These are phyloP conservation scores for Diplazon laetatorius DNA, from an alignment of 2,888 invertebrate species.

Conservation along the genomic window DNA sequence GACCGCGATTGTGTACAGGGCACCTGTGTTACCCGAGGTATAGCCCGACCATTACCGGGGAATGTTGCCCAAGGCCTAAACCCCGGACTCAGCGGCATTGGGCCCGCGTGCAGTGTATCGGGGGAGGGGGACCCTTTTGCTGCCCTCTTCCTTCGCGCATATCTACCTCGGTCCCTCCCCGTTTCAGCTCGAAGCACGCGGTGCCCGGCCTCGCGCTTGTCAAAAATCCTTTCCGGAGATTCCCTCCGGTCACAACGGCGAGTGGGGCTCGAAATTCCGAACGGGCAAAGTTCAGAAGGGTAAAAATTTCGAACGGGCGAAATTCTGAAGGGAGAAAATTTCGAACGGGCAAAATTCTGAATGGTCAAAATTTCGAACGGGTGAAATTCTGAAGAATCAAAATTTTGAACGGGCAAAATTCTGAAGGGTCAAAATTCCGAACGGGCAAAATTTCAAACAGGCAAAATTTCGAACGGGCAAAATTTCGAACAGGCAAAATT, in stretches of 20 bases:
- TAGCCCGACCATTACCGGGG: slow-evolving; percentile 80
- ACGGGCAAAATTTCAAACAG: too few relatives aligned
- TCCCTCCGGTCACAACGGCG: slow-evolving; percentile 64
- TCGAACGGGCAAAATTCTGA: too few relatives aligned
- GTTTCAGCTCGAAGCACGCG: slow-evolving; percentile 49
- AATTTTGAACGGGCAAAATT: too few relatives aligned
- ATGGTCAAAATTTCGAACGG: too few relatives aligned
- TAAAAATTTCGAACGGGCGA: too few relatives aligned
- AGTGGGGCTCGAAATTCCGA: too few relatives aligned
- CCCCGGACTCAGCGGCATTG: slow-evolving; percentile 67
- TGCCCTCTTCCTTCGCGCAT: slow-evolving; percentile 8
- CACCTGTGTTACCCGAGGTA: slow-evolving; percentile 82
- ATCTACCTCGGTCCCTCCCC: slow-evolving; percentile 23
- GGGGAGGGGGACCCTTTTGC: slow-evolving; percentile 27
- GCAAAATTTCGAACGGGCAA: too few relatives aligned
- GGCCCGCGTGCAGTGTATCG: slow-evolving; percentile 47
- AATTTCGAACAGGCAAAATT: too few relatives aligned
- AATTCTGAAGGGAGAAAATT: too few relatives aligned
- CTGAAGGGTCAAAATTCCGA: too few relatives aligned
- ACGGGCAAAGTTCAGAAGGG: too few relatives aligned
- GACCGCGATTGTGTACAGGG: slow-evolving; percentile 67
- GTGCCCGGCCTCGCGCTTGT: slow-evolving; percentile 27
- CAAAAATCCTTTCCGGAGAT: slow-evolving; percentile 56
- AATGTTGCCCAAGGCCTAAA: slow-evolving; percentile 80
- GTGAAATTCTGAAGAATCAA: too few relatives aligned